These are phyloP conservation scores for Rhabdophis nuchalis DNA, from an alignment of 2,797 vertebrate genomes.

Conservation along the genomic window DNA sequence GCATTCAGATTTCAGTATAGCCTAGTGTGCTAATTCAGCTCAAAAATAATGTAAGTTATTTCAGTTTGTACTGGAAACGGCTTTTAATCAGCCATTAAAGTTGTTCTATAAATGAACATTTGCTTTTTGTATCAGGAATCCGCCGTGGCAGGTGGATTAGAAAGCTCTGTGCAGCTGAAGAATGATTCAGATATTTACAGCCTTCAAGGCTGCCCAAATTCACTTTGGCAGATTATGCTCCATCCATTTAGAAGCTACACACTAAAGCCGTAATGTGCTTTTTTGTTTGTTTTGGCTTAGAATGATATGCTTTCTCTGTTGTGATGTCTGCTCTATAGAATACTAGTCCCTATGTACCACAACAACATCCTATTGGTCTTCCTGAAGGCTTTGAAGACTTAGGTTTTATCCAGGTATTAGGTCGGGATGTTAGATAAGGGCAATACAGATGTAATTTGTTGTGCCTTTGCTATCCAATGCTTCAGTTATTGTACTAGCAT, in stretches of 20 bases:
- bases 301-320: background rate
- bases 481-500: background rate
- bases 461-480: background rate
- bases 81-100: constrained; percentile 27
- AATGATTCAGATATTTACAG: background rate
- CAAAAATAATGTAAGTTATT: constrained; percentile 15
- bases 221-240: background rate
- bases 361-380: background rate
- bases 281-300: background rate
- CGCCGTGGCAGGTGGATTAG: background rate
- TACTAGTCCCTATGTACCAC: background rate
- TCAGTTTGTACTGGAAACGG: constrained; percentile 15
- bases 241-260: background rate
- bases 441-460: background rate
- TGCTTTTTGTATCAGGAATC: background rate
- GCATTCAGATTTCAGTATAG: constrained; percentile 11
- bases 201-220: constrained; percentile 1
- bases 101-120: constrained; percentile 12
- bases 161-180: background rate
- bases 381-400: background rate
- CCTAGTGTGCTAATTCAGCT: background rate
- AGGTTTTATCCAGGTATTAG: background rate
- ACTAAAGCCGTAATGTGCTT: background rate
- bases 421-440: background rate
- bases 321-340: background rate